A percentile compares a stretch with the other conserved stretches of the same genome.
phyloP scores from a whole-genome alignment of 2,888 invertebrate genomes.

The Lamproptera curius region DNA sequence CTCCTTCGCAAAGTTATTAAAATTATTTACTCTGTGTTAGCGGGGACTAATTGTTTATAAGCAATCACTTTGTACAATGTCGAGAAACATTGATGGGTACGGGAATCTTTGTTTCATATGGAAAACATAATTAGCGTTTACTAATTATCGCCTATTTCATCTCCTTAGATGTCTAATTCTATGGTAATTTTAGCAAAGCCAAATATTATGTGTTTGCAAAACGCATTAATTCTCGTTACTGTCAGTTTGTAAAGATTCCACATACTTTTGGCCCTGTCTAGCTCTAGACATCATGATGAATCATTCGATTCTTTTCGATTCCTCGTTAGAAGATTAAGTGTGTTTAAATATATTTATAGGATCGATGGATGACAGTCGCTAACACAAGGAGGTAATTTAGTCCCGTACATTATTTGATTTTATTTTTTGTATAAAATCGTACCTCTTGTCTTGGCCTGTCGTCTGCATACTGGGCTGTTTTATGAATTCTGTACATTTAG shows the following conservation, averaged over 20 bases:
- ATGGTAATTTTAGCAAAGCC: no score
- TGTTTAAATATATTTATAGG: constrained; percentile 70
- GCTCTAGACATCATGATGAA: constrained; percentile 19
- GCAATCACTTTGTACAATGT: constrained; percentile 46
- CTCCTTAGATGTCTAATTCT: constrained; percentile 32
- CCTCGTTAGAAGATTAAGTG: constrained; percentile 57
- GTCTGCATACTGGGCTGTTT: constrained; percentile 68
- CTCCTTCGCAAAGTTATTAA: background rate
- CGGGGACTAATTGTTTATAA: constrained; percentile 32
- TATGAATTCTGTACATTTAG: constrained; percentile 63
- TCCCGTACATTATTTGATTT: constrained; percentile 70
- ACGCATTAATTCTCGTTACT: no score
- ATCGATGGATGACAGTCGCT: constrained; percentile 68
- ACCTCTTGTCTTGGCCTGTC: constrained; percentile 77
- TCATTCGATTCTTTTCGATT: constrained; percentile 33
- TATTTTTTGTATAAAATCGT: constrained; percentile 77
- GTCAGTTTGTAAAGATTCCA: no score
- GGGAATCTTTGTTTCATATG: constrained; percentile 73
- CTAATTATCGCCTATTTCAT: constrained; percentile 27
- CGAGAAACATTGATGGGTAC: constrained; percentile 71
- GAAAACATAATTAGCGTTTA: constrained; percentile 71
- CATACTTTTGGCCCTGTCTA: no score
- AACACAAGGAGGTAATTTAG: constrained; percentile 62
- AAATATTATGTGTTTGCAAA: no score
- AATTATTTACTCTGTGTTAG: constrained; percentile 63